Percentiles rank a stretch among this genome's conserved stretches.
Evolutionary conservation across 1,140 invertebrate species (phyloP).

Genomic region (Anoplolepis gracilipes): DNA sequence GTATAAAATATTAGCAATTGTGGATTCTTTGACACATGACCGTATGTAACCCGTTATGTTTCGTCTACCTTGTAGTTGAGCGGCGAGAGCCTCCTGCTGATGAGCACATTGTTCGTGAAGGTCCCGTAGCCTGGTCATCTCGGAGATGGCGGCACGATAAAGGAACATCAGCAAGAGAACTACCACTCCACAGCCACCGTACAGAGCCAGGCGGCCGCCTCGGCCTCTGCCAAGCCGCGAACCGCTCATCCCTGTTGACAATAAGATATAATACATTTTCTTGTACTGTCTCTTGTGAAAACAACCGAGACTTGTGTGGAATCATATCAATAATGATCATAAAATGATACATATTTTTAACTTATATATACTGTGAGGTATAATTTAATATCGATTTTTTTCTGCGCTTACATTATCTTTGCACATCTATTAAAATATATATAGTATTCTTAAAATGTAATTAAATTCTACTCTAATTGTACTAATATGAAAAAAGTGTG

Average conservation of each 20-base stretch:
- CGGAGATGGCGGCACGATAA: conserved; percentile 81
- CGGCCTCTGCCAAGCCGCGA: conserved; percentile 84
- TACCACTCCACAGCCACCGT: conserved; percentile 77
- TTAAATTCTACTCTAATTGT: not conserved
- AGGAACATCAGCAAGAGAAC: conserved; percentile 81
- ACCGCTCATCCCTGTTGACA: conserved; percentile 81
- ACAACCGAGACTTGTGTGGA: not conserved
- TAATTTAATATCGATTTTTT: not conserved
- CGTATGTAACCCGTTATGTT: not conserved
- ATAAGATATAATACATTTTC: not conserved
- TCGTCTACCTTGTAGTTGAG: conserved; percentile 83
- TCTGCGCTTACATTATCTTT: not conserved
- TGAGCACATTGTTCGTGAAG: conserved; percentile 83
- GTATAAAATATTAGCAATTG: too few relatives aligned
- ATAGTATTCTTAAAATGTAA: not conserved
- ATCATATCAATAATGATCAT: not conserved
- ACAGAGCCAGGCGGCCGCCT: conserved; percentile 82
- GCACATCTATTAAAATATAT: not conserved
- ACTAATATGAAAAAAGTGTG: too few relatives aligned
- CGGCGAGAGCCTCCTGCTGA: conserved; percentile 84
- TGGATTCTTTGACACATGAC: not conserved
- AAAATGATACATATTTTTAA: not conserved
- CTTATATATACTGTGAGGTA: not conserved
- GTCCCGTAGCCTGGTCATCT: conserved; percentile 82
- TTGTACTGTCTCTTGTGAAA: not conserved